Evolutionary conservation across 2,113 vertebrate genomes (phyloP).

Genomic region (Clarias gariepinus): DNA sequence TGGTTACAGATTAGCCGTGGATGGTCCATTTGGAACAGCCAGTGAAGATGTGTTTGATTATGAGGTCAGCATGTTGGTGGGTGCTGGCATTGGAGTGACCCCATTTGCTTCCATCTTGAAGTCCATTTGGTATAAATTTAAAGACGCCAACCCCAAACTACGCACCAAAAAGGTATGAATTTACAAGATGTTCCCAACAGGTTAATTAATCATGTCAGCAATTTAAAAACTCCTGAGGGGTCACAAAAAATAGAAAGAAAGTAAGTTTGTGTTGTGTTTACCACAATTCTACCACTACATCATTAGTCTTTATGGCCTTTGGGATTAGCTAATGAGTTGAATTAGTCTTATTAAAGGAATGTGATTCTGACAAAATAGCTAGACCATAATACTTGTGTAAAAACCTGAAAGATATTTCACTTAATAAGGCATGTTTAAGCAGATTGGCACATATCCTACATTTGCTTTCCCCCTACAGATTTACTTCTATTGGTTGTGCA

Average conservation of each 20-base stretch:
- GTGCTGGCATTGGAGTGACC: constrained; percentile 87
- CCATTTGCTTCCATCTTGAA: constrained; percentile 92
- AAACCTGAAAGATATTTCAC: neutral
- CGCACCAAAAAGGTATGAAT: constrained; percentile 80
- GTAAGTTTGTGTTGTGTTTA: neutral
- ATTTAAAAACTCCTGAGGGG: neutral
- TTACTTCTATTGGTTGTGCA: constrained; percentile 94
- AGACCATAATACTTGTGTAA: neutral
- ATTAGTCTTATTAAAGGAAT: neutral
- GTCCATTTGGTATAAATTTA: constrained; percentile 93
- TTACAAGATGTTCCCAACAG: neutral
- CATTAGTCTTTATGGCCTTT: neutral
- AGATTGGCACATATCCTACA: neutral
- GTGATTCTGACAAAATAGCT: too few relatives aligned
- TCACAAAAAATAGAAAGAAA: neutral
- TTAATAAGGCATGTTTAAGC: neutral
- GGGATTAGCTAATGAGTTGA: neutral
- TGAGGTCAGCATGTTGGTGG: constrained; percentile 87
- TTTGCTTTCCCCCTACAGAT: constrained; percentile 74
- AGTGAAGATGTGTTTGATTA: constrained; percentile 92
- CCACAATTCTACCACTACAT: neutral
- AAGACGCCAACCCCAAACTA: constrained; percentile 78
- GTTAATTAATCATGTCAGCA: neutral
- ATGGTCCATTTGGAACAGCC: constrained; percentile 89
- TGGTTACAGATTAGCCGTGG: constrained; percentile 79